Percentiles rank a stretch among this genome's conserved stretches.
Evolutionary conservation across 53 echinoderm and acorn worm species (phyloP).

Genomic region (Patiria pectinifera): DNA sequence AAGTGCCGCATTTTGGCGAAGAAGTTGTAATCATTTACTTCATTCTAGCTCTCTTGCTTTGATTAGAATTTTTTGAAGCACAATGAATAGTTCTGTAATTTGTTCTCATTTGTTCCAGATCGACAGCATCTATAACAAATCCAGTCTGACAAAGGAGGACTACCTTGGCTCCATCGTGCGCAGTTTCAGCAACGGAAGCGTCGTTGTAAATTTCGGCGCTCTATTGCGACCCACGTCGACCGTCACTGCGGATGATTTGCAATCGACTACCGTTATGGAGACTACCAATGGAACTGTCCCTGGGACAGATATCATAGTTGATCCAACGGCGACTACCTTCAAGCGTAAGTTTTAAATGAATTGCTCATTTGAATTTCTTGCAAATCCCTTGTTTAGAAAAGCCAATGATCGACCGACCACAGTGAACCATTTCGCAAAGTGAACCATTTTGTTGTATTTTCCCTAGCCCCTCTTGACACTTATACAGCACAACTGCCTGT

Average conservation of each 20-base stretch:
- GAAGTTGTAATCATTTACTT: background rate
- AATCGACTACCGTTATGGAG: background rate
- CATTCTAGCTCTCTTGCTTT: background rate
- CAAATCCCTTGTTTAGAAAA: too few species aligned
- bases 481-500: too few species aligned
- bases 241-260: background rate
- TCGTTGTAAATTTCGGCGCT: slow-evolving; percentile 22
- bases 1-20: background rate
- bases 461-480: too few species aligned
- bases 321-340: slow-evolving; percentile 15
- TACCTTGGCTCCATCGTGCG: slow-evolving; percentile 9
- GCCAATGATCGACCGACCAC: too few species aligned
- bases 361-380: background rate
- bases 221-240: background rate
- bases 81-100: background rate
- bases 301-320: background rate
- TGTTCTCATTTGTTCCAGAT: background rate
- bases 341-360: background rate
- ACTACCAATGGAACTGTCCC: background rate
- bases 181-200: slow-evolving; percentile 44
- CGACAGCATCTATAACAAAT: background rate
- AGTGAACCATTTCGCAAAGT: too few species aligned
- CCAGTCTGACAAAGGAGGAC: background rate
- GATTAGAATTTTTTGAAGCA: background rate
- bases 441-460: too few species aligned